These are phyloP conservation scores for Endotricha flammealis DNA, from an alignment of 2,888 invertebrate genomes.

Conservation along the genomic window DNA sequence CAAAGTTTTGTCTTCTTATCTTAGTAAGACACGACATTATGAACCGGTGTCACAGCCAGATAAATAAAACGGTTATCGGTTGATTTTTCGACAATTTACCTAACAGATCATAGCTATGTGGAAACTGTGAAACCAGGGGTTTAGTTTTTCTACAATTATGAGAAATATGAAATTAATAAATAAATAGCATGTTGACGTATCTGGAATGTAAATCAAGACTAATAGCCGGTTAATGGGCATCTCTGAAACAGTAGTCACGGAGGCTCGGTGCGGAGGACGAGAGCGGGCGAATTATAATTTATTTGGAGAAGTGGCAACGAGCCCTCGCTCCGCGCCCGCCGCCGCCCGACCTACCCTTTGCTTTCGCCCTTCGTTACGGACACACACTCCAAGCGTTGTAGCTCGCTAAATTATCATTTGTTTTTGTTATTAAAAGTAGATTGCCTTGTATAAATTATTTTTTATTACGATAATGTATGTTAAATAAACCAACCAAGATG, in stretches of 20 bases:
- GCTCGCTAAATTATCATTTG: constrained; percentile 30
- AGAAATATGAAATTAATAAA: no score
- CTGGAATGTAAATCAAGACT: constrained; percentile 37
- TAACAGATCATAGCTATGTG: no score
- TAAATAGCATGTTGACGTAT: constrained; percentile 1
- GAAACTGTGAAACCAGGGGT: no score
- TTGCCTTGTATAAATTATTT: no score
- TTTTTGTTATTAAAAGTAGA: not conserved
- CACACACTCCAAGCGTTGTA: constrained; percentile 51
- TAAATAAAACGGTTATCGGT: no score
- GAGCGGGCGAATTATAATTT: constrained; percentile 77
- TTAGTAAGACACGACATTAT: no score
- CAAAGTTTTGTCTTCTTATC: no score
- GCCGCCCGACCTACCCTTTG: constrained; percentile 74
- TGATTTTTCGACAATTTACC: no score
- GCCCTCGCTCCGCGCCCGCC: constrained; percentile 45
- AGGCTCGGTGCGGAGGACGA: constrained; percentile 41
- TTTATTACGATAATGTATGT: no score
- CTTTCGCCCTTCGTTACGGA: constrained; percentile 77
- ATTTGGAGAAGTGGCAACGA: constrained; percentile 79
- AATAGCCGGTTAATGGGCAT: constrained; percentile 45
- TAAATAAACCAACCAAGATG: no score
- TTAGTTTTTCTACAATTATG: no score
- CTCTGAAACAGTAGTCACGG: constrained; percentile 54
- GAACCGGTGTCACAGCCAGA: no score